Conservation (phyloP, 2,888 invertebrate genomes). For the Mesopsocus fuscifrons region DNA sequence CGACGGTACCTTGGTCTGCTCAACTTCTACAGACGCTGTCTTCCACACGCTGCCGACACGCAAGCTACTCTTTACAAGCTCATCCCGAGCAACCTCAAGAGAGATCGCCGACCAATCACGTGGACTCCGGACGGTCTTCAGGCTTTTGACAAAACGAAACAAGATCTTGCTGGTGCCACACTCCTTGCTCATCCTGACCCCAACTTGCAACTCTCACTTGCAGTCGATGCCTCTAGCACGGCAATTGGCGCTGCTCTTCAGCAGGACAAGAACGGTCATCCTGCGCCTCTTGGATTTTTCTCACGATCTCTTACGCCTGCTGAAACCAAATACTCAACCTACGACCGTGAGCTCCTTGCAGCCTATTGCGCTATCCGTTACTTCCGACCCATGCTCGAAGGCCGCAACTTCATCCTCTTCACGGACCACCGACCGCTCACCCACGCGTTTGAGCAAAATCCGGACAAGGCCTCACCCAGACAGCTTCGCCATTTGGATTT, state of each 20-base stretch:
- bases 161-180: not conserved
- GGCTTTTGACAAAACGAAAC: slow-evolving; percentile 4
- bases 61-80: slow-evolving; percentile 11
- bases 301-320: not conserved
- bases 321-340: not conserved
- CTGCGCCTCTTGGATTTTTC: slow-evolving; percentile 3
- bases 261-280: slow-evolving; percentile 7
- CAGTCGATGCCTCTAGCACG: not conserved
- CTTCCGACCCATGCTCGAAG: not conserved
- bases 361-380: not conserved
- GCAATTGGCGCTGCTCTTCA: slow-evolving; percentile 13
- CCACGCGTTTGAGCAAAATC: not conserved
- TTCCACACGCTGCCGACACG: slow-evolving; percentile 12
- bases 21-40: slow-evolving; percentile 14
- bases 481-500: not conserved
- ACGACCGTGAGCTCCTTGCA: too few species aligned
- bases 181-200: not conserved
- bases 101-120: not conserved
- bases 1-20: too few species aligned
- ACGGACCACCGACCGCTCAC: not conserved
- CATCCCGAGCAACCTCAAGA: not conserved
- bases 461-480: not conserved
- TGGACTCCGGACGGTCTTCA: slow-evolving; percentile 1
- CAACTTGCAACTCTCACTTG: not conserved
- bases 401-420: not conserved